A percentile compares a stretch with the other conserved stretches of the same genome.
These are phyloP conservation scores for Elmis aenea DNA, from an alignment of 2,888 invertebrate species.

Conservation along the genomic window DNA sequence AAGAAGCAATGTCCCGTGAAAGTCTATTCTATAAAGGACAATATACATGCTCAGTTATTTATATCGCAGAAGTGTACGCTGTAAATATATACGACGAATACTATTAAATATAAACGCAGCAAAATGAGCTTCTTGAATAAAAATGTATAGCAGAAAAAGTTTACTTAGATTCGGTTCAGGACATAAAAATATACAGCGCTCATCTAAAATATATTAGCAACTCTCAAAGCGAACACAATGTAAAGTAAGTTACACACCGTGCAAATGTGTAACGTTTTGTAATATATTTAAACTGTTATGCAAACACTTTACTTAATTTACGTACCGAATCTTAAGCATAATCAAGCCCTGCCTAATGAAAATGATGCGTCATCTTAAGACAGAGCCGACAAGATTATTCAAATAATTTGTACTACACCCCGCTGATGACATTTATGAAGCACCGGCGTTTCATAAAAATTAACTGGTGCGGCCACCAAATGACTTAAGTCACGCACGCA, in stretches of 20 bases:
- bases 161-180: constrained; percentile 30
- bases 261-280: too few relatives aligned
- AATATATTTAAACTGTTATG: too few relatives aligned
- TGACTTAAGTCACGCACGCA: too few relatives aligned
- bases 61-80: constrained; percentile 21
- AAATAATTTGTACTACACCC: too few relatives aligned
- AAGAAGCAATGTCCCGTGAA: constrained; percentile 24
- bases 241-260: constrained; percentile 24
- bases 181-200: constrained; percentile 35
- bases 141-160: constrained; percentile 28
- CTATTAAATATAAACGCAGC: constrained; percentile 33
- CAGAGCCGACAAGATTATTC: too few relatives aligned
- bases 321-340: too few relatives aligned
- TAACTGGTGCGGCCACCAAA: too few relatives aligned
- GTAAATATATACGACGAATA: constrained; percentile 26
- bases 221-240: constrained; percentile 25
- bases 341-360: too few relatives aligned
- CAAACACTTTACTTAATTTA: too few relatives aligned
- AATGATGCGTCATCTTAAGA: too few relatives aligned
- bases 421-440: too few relatives aligned
- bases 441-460: too few relatives aligned
- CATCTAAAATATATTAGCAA: constrained; percentile 36
- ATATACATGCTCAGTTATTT: constrained; percentile 26
- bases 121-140: constrained; percentile 29
- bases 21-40: constrained; percentile 27